A percentile compares a stretch with the other conserved stretches of the same genome.
These are phyloP conservation scores for Eristalis pertinax DNA, from an alignment of 2,888 invertebrate genomes.

Conservation along the genomic window DNA sequence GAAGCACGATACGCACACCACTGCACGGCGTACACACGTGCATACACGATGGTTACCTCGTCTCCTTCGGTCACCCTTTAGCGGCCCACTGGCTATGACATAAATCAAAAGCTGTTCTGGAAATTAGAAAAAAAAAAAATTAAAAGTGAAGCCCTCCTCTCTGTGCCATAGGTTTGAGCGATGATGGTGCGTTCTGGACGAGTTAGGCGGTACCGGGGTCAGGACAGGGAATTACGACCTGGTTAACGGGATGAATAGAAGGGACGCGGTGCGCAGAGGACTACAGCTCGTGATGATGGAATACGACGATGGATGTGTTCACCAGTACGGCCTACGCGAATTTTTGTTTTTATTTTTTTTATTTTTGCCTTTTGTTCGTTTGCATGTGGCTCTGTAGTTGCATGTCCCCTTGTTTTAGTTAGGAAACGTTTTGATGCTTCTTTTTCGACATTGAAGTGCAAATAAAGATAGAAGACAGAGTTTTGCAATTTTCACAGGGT, in stretches of 20 bases:
- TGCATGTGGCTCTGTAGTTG: neutral
- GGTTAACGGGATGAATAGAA: conserved; percentile 49
- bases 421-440: neutral
- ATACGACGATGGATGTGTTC: conserved; percentile 43
- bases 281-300: conserved; percentile 32
- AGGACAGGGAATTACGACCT: conserved; percentile 57
- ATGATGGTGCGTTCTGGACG: conserved; percentile 6
- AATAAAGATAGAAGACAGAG: neutral
- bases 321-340: conserved; percentile 45
- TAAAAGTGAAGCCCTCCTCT: conserved; percentile 17
- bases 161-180: conserved; percentile 16
- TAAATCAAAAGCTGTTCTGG: conserved; percentile 67
- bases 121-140: conserved; percentile 54
- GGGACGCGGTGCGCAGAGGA: conserved; percentile 17
- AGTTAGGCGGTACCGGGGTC: conserved; percentile 1
- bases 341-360: conserved; percentile 4
- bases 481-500: conserved; percentile 24
- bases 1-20: conserved; percentile 45
- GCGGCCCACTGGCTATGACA: conserved; percentile 54
- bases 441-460: neutral
- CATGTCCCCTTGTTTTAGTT: neutral
- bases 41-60: neutral
- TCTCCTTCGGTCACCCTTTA: neutral
- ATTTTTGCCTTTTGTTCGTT: conserved; percentile 5
- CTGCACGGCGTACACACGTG: conserved; percentile 18